Conservation (phyloP, 2,797 vertebrate genomes). For the Crocidura indochinensis region DNA sequence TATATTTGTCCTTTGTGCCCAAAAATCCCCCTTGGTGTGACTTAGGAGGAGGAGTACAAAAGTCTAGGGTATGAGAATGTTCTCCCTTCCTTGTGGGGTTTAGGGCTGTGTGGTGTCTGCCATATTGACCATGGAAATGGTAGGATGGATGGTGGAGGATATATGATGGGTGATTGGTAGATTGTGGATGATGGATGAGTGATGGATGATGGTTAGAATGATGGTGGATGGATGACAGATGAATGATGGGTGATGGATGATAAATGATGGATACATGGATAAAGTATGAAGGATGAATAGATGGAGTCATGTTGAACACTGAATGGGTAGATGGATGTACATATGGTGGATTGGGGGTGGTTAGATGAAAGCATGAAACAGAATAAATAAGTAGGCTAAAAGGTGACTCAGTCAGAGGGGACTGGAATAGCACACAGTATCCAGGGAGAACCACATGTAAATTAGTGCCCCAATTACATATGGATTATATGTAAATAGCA, state of each 20-base stretch:
- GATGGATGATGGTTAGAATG: no score
- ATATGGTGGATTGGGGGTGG: not conserved
- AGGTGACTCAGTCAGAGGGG: accelerated
- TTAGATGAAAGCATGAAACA: not conserved
- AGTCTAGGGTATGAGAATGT: not conserved
- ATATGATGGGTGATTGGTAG: not conserved
- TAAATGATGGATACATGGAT: not conserved
- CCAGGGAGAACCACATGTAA: no score
- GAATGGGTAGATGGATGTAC: not conserved
- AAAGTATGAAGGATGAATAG: no score
- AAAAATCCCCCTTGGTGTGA: not conserved
- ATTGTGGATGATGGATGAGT: no score
- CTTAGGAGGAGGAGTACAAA: not conserved
- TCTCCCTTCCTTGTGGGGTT: not conserved
- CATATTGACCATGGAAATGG: not conserved
- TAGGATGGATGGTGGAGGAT: not conserved
- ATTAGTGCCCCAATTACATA: no score
- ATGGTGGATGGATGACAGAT: not conserved
- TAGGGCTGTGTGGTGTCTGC: not conserved
- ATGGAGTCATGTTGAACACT: no score
- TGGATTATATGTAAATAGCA: no score
- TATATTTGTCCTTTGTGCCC: not conserved
- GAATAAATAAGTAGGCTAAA: not conserved
- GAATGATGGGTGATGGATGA: accelerated
- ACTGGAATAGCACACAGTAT: no score